phyloP scores from a whole-genome alignment of 2,797 vertebrate genomes.

The Gallinago stenura region DNA sequence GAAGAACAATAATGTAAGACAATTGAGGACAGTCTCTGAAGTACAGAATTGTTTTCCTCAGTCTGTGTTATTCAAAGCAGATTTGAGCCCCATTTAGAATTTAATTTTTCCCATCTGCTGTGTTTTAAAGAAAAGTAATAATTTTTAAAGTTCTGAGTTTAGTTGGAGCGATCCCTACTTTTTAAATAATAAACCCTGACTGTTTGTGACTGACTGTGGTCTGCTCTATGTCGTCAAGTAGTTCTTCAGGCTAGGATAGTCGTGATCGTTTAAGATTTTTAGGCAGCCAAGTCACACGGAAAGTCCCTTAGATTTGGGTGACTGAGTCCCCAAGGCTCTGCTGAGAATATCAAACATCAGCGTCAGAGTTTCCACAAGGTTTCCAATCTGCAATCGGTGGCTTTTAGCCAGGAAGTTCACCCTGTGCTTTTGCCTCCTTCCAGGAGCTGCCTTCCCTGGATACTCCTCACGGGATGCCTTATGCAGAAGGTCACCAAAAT shows the following conservation, averaged over 20 bases:
- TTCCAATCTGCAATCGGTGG: neutral
- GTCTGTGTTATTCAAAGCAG: conserved; percentile 54
- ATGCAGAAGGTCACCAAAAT: neutral
- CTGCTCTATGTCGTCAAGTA: neutral
- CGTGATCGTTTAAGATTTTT: neutral
- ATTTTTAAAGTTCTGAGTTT: conserved; percentile 19
- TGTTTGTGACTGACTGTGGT: neutral
- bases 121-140: conserved; percentile 50
- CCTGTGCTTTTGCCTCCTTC: neutral
- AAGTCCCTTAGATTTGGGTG: conserved; percentile 12
- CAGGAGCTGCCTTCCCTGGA: neutral
- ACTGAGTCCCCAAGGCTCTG: neutral
- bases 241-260: neutral
- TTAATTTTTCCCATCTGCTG: conserved; percentile 60
- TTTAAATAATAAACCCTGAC: neutral
- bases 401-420: neutral
- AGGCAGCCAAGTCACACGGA: neutral
- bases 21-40: conserved; percentile 42
- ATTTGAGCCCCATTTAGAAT: conserved; percentile 42
- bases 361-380: conserved; percentile 13
- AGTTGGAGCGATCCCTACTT: neutral
- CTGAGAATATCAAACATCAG: neutral
- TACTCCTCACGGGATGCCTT: neutral
- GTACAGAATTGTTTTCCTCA: conserved; percentile 27
- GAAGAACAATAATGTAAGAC: conserved; percentile 30